These are phyloP conservation scores for Platysteira castanea DNA, from an alignment of 2,113 vertebrate genomes.

Conservation along the genomic window DNA sequence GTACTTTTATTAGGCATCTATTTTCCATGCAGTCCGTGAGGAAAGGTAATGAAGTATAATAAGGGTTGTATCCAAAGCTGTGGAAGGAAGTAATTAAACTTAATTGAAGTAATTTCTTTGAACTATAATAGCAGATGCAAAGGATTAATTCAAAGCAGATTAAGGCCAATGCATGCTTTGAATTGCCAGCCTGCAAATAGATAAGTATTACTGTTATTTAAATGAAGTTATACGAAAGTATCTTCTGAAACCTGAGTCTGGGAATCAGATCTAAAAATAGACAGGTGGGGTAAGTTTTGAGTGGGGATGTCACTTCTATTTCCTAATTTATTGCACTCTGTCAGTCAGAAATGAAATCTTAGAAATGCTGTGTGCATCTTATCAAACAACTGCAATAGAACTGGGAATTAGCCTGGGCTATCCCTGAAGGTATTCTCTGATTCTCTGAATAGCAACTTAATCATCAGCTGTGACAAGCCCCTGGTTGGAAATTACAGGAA, in stretches of 20 bases:
- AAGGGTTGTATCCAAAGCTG: not conserved
- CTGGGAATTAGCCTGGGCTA: not conserved
- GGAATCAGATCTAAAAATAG: not conserved
- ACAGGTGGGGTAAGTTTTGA: not conserved
- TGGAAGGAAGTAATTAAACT: slow-evolving; percentile 54
- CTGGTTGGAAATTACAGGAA: not conserved
- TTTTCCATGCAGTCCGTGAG: not conserved
- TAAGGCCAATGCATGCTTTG: slow-evolving; percentile 1
- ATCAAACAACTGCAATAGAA: not conserved
- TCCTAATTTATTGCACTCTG: not conserved
- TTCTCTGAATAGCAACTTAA: not conserved
- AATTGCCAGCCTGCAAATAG: slow-evolving; percentile 3
- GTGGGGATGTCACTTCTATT: slow-evolving; percentile 6
- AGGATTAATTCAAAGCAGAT: slow-evolving; percentile 16
- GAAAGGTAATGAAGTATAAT: slow-evolving; percentile 42
- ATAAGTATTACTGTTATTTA: not conserved
- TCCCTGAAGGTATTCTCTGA: not conserved
- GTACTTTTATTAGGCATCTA: not conserved
- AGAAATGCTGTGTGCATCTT: not conserved
- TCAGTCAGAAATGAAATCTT: not conserved
- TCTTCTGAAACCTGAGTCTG: not conserved
- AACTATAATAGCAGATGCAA: slow-evolving; percentile 37
- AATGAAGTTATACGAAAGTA: not conserved
- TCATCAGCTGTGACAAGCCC: not conserved
- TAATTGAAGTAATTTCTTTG: slow-evolving; percentile 48